Conservation (phyloP, 2,113 vertebrate species). For the Zeus faber region DNA sequence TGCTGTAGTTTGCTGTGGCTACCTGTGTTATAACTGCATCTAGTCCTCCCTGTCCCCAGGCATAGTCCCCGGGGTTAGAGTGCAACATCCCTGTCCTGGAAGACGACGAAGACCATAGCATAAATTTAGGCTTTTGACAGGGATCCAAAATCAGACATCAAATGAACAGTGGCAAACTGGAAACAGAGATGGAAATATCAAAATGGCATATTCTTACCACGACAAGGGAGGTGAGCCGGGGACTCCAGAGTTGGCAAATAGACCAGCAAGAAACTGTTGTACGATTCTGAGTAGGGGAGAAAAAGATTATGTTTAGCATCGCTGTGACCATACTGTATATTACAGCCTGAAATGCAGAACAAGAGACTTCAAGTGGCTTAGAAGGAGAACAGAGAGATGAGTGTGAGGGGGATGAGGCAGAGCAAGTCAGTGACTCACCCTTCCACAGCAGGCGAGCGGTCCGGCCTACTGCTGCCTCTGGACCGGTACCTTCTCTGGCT, state of each 20-base stretch:
- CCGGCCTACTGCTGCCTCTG: constrained; percentile 85
- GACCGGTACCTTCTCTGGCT: constrained; percentile 83
- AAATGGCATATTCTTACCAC: constrained; percentile 74
- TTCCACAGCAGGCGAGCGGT: constrained; percentile 92
- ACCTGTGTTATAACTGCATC: constrained; percentile 98
- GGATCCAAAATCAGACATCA: background rate
- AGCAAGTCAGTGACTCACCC: constrained; percentile 74
- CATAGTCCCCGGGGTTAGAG: constrained; percentile 95
- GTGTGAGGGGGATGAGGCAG: background rate
- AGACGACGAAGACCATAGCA: constrained; percentile 7
- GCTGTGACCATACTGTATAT: too few relatives aligned
- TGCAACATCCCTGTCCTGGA: constrained; percentile 94
- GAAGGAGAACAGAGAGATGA: background rate
- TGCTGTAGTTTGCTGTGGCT: constrained; percentile 12
- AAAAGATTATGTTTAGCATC: background rate
- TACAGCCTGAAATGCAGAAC: too few relatives aligned
- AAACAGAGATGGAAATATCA: background rate
- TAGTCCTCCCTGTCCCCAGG: constrained; percentile 95
- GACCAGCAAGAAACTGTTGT: constrained; percentile 94
- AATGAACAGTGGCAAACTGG: background rate
- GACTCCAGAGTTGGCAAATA: constrained; percentile 89
- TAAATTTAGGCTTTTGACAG: background rate
- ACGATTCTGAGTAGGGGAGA: constrained; percentile 79
- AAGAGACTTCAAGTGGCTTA: background rate
- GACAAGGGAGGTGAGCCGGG: constrained; percentile 88